Base-by-base conservation (phyloP, 1,140 invertebrate genomes). In the Plutomurus gul region DNA sequence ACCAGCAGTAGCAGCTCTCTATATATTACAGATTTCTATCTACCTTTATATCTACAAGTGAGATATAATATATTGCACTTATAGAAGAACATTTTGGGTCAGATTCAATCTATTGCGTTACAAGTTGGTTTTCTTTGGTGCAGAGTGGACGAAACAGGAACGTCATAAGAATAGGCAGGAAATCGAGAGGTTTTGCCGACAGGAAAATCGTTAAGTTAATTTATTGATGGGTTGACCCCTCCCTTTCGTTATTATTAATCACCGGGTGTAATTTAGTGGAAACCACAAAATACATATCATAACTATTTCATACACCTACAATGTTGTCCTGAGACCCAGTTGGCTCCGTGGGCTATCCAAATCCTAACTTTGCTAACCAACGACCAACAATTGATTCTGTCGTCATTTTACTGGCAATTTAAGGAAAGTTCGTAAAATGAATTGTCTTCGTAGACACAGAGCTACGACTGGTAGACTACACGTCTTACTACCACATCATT, bases 201-300 rank as follows among this genome's bases (percentile, higher is more conserved):
- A 65, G 56, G 25, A 33, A 16, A 33, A 65, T 65, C 56, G 56
- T 65, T 65, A 65, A 65, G 27, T 65, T 65, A 65, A 65, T 65
- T 65, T 65, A 65, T 65, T 65, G 56, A 65, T 65, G 36, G 27
- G 56, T 65, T 65, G 36, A 65, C 56, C 56, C 27, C 56, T 65
- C 30, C 56, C 27, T 30, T 25, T 65, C n/a, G n/a, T 65, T 65
- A 65, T 65, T 65, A 65, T 65, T 65, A 65, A 65, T 65, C 30
- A 30, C 56, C 27, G 36, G 36, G 36, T 11, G 27, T 65, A 65
- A 65, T 65, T 65, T 65, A 30, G 56, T 65, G 56, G 56, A 65
- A 65, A 65, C 30, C 56, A 65, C 56, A 60, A 22, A 65, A n/a
- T n/a, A n/a, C n/a, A n/a, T n/a, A n/a, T n/a, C 56, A 65, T 65